These are phyloP conservation scores for Nannobrachium achirus DNA, from an alignment of 2,113 vertebrate genomes.

Conservation along the genomic window DNA sequence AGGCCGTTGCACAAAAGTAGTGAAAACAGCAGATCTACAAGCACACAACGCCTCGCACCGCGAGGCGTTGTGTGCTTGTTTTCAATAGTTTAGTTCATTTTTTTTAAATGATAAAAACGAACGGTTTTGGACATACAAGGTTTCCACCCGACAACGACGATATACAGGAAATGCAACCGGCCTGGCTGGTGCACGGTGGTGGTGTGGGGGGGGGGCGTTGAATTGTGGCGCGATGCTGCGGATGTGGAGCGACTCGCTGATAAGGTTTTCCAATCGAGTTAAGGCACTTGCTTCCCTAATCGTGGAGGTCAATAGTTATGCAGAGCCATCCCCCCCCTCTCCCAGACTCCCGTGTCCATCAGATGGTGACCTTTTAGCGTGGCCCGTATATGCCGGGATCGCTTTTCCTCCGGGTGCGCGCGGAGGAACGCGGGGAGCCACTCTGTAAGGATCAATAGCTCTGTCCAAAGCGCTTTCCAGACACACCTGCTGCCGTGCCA, in stretches of 20 bases:
- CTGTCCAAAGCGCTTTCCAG: conserved; percentile 63
- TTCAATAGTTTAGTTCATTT: too few species aligned
- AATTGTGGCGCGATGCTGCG: conserved; percentile 6
- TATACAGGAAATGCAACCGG: too few species aligned
- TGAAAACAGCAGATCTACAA: too few species aligned
- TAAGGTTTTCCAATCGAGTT: conserved; percentile 35
- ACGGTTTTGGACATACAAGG: too few species aligned
- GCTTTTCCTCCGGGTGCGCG: conserved; percentile 61
- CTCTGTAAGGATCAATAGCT: conserved; percentile 68
- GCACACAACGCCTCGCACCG: too few species aligned
- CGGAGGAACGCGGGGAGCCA: conserved; percentile 58
- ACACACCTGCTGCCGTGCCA: conserved; percentile 68
- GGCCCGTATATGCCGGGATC: conserved; percentile 51
- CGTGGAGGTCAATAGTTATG: conserved; percentile 43
- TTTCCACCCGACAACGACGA: too few species aligned
- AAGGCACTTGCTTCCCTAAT: conserved; percentile 19
- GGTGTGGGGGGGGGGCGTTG: too few species aligned
- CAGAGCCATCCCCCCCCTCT: conserved; percentile 31
- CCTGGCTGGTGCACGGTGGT: too few species aligned
- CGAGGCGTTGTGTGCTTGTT: too few species aligned
- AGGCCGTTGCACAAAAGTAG: too few species aligned
- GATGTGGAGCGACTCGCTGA: conserved; percentile 36
- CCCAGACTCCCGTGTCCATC: conserved; percentile 44
- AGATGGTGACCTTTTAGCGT: conserved; percentile 66
- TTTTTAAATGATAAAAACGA: too few species aligned